A percentile compares a stretch with the other conserved stretches of the same genome.
Evolutionary conservation across 2,113 vertebrate species (phyloP).

Genomic region (Zosterops japonicus): DNA sequence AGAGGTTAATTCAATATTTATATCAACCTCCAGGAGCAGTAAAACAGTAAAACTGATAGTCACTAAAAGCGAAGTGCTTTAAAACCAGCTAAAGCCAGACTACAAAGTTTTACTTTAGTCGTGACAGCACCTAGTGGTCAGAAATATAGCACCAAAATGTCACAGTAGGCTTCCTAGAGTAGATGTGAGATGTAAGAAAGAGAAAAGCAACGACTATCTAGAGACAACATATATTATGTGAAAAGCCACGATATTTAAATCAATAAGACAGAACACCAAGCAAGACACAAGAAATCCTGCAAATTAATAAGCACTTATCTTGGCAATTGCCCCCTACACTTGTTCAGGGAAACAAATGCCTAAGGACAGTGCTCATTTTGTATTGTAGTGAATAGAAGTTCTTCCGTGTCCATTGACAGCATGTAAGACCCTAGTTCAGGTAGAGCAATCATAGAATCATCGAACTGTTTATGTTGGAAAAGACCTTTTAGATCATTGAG

Average conservation of each 20-base stretch:
- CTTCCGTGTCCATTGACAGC: neutral
- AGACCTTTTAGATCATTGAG: neutral
- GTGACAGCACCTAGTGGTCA: neutral
- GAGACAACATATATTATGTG: neutral
- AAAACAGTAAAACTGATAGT: neutral
- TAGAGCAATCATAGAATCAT: neutral
- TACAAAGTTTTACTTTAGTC: neutral
- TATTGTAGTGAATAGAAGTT: neutral
- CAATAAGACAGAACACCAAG: neutral
- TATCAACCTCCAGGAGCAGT: neutral
- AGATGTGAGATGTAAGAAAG: neutral
- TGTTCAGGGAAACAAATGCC: neutral
- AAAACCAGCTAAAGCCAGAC: neutral
- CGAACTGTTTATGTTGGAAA: neutral
- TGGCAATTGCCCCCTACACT: neutral
- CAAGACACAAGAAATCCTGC: neutral
- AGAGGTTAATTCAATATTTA: conserved; percentile 16
- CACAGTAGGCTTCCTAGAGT: neutral
- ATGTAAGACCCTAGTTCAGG: neutral
- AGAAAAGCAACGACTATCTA: neutral
- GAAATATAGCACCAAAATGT: neutral
- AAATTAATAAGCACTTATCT: neutral
- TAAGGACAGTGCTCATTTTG: neutral
- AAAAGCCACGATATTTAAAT: neutral
- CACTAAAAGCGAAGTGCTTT: neutral